Evolutionary conservation across 1,140 invertebrate genomes (phyloP), one percentile per base, ranked within the genome.

Genomic region (Amphibalanus amphitrite): DNA sequence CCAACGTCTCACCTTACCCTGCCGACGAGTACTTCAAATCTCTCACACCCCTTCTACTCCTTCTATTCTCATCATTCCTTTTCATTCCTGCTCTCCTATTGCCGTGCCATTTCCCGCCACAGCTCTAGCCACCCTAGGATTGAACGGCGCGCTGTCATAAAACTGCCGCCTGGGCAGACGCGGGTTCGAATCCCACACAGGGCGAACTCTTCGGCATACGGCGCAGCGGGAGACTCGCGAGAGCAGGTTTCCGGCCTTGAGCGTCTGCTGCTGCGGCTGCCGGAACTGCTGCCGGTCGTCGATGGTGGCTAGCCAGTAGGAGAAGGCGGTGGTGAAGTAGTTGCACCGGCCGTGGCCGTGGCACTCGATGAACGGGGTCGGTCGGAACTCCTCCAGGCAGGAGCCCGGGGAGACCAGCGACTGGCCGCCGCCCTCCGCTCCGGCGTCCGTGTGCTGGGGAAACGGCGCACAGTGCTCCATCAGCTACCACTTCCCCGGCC

Each of bases 361-460:
- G 71, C 81, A 82, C 73, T 82, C 81, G 67, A 82, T 82, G 78
- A 82, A 83, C 30, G 81, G 81, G 70, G 72, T 76, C 4, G 79
- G 72, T 15, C 93, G 85, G 86, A 97, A 97, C 73, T 96, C 89
- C 78, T 92, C 89, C 4, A 97, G 78, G 78, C 95, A 97, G 0
- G 92, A 95, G 6, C 94, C 95, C 0, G 95, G 93, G 0, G 92
- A 95, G 28, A 92, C 86, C 3, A 97, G 81, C 0, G 89, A 89
- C 78, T 97, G 95, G n/a, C 93, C 93, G 74, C 95, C 94, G 69
- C 95, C 95, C 79, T 96, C 91, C 17, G 92, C 92, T 75, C 95
- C 95, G 33, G 33, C 33, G 33, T 38, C 33, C 33, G 33, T 38
- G 33, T 38, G 33, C 33, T 38, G 33, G 15, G 4, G 33, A 38